Conservation (phyloP, 2,888 invertebrate species). For the Erpobdella octoculata region DNA sequence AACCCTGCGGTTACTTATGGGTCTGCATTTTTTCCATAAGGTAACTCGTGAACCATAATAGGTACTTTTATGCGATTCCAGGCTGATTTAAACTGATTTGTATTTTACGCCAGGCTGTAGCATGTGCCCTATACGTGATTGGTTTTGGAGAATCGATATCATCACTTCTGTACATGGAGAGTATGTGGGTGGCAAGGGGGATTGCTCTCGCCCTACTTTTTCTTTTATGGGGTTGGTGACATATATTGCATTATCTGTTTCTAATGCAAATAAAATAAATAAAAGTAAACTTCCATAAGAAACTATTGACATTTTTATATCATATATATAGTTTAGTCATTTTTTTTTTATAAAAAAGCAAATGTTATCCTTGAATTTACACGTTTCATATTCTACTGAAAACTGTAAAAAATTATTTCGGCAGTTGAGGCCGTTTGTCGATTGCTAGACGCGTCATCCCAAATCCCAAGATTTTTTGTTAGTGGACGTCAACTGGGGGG, state of each 20-base stretch:
- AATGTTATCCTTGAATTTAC: background rate
- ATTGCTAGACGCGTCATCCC: background rate
- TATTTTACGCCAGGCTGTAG: constrained; percentile 68
- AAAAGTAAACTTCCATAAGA: background rate
- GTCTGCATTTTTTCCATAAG: no score
- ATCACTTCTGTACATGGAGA: constrained; percentile 63
- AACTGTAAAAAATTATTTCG: background rate
- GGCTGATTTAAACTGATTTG: background rate
- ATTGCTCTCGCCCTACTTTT: constrained; percentile 81
- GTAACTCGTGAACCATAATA: background rate
- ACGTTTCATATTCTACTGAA: background rate
- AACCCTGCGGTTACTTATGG: no score
- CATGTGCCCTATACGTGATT: constrained; percentile 87
- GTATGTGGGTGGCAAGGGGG: constrained; percentile 70
- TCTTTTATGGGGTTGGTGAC: constrained; percentile 61
- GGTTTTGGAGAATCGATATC: constrained; percentile 95
- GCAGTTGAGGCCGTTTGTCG: background rate
- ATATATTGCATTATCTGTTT: background rate
- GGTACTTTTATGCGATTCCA: background rate
- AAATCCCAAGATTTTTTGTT: background rate
- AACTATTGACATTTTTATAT: background rate
- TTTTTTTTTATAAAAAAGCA: background rate
- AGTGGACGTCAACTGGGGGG: no score
- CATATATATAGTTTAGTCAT: no score
- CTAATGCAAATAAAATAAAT: background rate